Evolutionary conservation across 1,140 invertebrate genomes (phyloP).

Genomic region (Pseudomyrmex flavicornis): DNA sequence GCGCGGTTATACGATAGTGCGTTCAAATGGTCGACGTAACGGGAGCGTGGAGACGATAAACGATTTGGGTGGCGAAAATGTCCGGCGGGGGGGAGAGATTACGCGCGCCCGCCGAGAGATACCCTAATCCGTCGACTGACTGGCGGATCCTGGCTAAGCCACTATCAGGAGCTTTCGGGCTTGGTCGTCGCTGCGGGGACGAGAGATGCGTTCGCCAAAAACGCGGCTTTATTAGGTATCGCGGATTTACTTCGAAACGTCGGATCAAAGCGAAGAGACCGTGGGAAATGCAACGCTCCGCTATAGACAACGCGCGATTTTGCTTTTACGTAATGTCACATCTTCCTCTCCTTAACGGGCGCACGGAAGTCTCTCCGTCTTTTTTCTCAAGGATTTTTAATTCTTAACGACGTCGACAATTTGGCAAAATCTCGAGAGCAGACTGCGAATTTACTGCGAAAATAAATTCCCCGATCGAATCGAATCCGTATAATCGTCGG

Average conservation of each 20-base stretch:
- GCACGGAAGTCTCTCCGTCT: too few species aligned
- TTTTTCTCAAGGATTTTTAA: too few species aligned
- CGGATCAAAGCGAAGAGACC: constrained; percentile 11
- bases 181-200: constrained; percentile 38
- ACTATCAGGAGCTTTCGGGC: constrained; percentile 69
- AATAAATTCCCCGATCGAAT: background rate
- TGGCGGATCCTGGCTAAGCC: constrained; percentile 71
- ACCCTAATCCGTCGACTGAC: constrained; percentile 75
- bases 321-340: background rate
- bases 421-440: background rate
- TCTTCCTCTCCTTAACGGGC: too few species aligned
- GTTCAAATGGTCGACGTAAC: constrained; percentile 46
- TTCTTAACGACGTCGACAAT: too few species aligned
- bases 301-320: background rate
- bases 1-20: constrained; percentile 53
- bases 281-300: background rate
- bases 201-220: constrained; percentile 29
- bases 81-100: constrained; percentile 56
- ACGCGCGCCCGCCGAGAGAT: constrained; percentile 63
- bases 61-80: constrained; percentile 63
- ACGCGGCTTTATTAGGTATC: constrained; percentile 56
- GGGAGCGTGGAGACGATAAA: constrained; percentile 59
- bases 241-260: constrained; percentile 38
- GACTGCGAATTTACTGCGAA: constrained; percentile 1
- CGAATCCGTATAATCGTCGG: too few species aligned